phyloP scores from a whole-genome alignment of 2,888 invertebrate genomes.

The Drosophila paramelanica region DNA sequence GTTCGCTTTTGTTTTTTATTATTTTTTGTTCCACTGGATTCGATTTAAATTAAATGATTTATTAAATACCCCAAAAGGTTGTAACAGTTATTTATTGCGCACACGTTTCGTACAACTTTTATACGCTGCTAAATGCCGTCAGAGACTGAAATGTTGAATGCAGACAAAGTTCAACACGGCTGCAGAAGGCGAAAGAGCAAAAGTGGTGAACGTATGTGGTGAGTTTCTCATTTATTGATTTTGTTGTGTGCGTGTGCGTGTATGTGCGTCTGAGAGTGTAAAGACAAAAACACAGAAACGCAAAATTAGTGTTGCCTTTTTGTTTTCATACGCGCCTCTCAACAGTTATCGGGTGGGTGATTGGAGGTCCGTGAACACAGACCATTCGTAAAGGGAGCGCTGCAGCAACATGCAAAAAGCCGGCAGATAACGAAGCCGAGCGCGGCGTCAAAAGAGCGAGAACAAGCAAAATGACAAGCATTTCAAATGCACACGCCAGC shows the following conservation, averaged over 20 bases:
- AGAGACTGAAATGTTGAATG: conserved; percentile 57
- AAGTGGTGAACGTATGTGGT: conserved; percentile 37
- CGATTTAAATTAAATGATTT: conserved; percentile 21
- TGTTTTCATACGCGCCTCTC: conserved; percentile 48
- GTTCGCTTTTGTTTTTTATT: too few species aligned
- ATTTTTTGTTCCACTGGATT: neutral
- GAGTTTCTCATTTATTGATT: conserved; percentile 66
- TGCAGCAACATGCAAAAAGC: conserved; percentile 53
- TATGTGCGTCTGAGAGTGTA: conserved; percentile 24
- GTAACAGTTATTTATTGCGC: conserved; percentile 27
- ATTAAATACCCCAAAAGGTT: conserved; percentile 38
- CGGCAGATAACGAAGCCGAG: conserved; percentile 45
- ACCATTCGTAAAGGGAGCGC: conserved; percentile 21
- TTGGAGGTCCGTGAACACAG: conserved; percentile 6
- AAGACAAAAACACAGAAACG: conserved; percentile 52
- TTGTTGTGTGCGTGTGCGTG: conserved; percentile 41
- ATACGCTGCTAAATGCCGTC: conserved; percentile 66
- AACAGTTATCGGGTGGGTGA: conserved; percentile 4
- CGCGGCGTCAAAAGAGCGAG: conserved; percentile 15
- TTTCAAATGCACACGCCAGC: conserved; percentile 9
- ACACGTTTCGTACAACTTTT: conserved; percentile 43
- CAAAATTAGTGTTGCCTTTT: conserved; percentile 49
- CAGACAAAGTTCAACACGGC: conserved; percentile 32
- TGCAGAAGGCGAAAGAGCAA: conserved; percentile 4
- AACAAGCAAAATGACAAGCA: conserved; percentile 23